These are phyloP conservation scores for Tetramorium alpestre DNA, from an alignment of 1,140 invertebrate genomes.

Conservation along the genomic window DNA sequence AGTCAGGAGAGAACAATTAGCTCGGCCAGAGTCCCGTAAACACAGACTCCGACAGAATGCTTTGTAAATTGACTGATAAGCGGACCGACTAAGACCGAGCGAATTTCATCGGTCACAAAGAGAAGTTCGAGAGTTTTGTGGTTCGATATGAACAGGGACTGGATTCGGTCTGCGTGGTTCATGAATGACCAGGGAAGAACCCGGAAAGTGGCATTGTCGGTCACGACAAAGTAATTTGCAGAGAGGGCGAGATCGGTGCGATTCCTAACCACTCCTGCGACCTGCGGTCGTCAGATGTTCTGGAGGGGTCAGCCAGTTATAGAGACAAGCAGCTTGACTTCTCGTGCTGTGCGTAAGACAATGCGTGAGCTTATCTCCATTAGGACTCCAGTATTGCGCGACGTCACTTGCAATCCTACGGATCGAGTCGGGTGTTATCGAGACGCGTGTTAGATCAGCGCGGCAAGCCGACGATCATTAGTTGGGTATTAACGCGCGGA, in stretches of 20 bases:
- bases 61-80: conserved; percentile 56
- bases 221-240: conserved; percentile 47
- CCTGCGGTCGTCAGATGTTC: conserved; percentile 9
- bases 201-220: not conserved
- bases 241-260: not conserved
- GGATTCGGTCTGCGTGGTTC: conserved; percentile 21
- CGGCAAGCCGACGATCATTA: conserved; percentile 14
- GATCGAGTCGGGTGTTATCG: conserved; percentile 7
- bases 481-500: conserved; percentile 26
- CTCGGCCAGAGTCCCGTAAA: conserved; percentile 18
- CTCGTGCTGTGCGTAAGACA: conserved; percentile 32
- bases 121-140: conserved; percentile 44
- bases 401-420: conserved; percentile 3
- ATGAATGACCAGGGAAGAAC: conserved; percentile 22
- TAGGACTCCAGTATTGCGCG: not conserved
- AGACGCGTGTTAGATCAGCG: conserved; percentile 8
- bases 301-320: conserved; percentile 2
- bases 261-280: conserved; percentile 6
- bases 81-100: conserved; percentile 24
- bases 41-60: conserved; percentile 36
- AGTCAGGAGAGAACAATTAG: conserved; percentile 48
- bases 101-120: conserved; percentile 47
- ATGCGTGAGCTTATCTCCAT: conserved; percentile 25
- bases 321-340: conserved; percentile 31
- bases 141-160: conserved; percentile 3